Evolutionary conservation across 37 sponge, comb jelly and placozoan genomes (phyloP), one percentile per base, ranked within the genome.

Genomic region (Amphimedon queenslandica): DNA sequence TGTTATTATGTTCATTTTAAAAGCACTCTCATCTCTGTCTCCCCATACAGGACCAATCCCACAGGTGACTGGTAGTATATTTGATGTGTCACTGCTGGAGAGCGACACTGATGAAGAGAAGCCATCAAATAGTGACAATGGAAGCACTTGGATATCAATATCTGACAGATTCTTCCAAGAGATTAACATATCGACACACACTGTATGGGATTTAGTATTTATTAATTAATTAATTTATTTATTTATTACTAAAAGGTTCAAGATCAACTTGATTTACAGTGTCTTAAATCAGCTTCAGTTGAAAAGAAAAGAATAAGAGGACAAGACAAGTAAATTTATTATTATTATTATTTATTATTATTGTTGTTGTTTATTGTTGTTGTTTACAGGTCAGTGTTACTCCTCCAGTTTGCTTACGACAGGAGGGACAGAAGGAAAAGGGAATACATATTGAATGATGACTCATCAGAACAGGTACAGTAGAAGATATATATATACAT

Each of bases 31-130:
- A 47, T 47, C 8, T 13, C 8, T 47, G 53, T 13, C 8, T 47
- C 8, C 53, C 8, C 13, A 47, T 13, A 47, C 13, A 47, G 53
- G 53, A 13, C 13, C 13, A 47, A 13, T 18, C 13, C 53, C 53
- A 18, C 8, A 18, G 8, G 53, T 47, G 8, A 47, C 53, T 47
- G 53, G 53, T 47, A 13, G 13, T 13, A 13, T 47, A 47, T 47
- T 47, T 47, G 13, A 47, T 25, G 88, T 87, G 43, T 76, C 76
- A 37, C 40, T 82, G 30, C 77, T 81, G 60, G 88, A 87, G 69
- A 87, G 88, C 77, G 88, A 87, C 60, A 63, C 73, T 6, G 88
- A 87, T 53, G 78, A 80, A 32, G 78, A 77, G 18, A 72, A 66
- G 11, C 55, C 40, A 37, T 36, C 31, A 25, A 57, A 20, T 3